These are phyloP conservation scores for Montipora efflorescens DNA, from an alignment of 64 coral and sea anemone species.

Conservation along the genomic window DNA sequence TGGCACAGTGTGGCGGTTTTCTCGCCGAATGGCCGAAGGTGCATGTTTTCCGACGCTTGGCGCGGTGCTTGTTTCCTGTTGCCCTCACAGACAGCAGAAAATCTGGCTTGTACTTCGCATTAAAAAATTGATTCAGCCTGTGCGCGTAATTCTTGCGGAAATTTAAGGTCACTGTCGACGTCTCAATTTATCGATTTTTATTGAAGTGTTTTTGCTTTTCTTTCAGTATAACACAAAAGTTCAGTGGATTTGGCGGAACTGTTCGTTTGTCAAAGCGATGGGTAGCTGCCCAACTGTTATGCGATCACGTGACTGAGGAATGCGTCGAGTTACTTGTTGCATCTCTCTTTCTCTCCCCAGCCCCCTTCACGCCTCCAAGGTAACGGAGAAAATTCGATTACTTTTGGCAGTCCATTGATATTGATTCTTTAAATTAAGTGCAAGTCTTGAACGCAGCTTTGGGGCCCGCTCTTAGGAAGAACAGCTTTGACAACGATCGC, in stretches of 20 bases:
- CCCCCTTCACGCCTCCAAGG: conserved; percentile 85
- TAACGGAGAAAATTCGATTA: neutral
- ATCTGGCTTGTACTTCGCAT: neutral
- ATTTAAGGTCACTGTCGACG: too few species aligned
- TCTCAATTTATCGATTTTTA: too few species aligned
- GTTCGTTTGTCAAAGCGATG: conserved; percentile 92
- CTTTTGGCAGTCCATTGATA: too few species aligned
- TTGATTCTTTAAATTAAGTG: too few species aligned
- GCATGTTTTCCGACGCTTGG: neutral
- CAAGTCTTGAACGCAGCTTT: too few species aligned
- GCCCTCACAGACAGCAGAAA: too few species aligned
- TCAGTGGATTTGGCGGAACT: conserved; percentile 73
- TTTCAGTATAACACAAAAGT: conserved; percentile 86
- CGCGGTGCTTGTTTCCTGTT: too few species aligned
- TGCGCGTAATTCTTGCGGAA: neutral
- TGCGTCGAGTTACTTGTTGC: conserved; percentile 91
- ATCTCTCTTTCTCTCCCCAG: conserved; percentile 83
- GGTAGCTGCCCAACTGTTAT: conserved; percentile 83
- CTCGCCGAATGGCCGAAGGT: neutral
- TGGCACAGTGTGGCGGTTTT: too few species aligned
- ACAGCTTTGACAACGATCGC: too few species aligned
- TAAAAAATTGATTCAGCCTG: neutral
- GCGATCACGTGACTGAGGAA: conserved; percentile 85
- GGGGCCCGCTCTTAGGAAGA: too few species aligned
- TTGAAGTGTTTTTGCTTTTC: neutral